phyloP scores from a whole-genome alignment of 2,888 invertebrate genomes.

The Molanna angustata region DNA sequence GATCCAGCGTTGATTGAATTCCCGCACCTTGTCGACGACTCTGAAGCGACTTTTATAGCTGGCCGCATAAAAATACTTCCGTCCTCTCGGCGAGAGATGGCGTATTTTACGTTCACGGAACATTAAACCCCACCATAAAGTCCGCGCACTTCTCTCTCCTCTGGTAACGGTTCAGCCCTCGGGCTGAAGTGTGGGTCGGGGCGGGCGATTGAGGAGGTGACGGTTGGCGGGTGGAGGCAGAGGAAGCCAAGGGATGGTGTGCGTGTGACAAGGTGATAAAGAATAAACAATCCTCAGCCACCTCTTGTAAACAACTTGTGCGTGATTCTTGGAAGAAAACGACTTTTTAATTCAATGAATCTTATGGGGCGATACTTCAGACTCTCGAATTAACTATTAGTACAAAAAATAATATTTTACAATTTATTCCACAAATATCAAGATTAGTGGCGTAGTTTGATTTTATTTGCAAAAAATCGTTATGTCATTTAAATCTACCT shows the following conservation, averaged over 20 bases:
- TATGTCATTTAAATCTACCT: too few species aligned
- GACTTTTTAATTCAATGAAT: too few species aligned
- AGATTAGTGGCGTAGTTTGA: too few species aligned
- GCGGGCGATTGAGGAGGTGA: background rate
- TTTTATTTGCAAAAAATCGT: too few species aligned
- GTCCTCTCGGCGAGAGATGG: slow-evolving; percentile 19
- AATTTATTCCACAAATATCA: too few species aligned
- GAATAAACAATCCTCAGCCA: too few species aligned
- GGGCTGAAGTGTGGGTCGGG: background rate
- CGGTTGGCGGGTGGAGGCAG: background rate
- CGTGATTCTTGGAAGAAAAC: too few species aligned
- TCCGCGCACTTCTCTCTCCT: slow-evolving; percentile 23
- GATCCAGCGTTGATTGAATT: background rate
- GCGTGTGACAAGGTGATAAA: slow-evolving; percentile 7
- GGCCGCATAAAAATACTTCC: slow-evolving; percentile 19
- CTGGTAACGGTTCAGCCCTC: slow-evolving; percentile 4
- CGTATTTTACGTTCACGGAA: slow-evolving; percentile 30
- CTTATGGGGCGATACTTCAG: too few species aligned
- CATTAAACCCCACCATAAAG: slow-evolving; percentile 30
- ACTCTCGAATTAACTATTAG: too few species aligned
- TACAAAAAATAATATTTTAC: too few species aligned
- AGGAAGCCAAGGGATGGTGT: background rate
- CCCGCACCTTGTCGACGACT: background rate
- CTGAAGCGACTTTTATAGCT: slow-evolving; percentile 1
- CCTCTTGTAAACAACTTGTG: too few species aligned